A percentile compares a stretch with the other conserved stretches of the same genome.
These are phyloP conservation scores for Staurois parvus DNA, from an alignment of 2,797 vertebrate species.

Conservation along the genomic window DNA sequence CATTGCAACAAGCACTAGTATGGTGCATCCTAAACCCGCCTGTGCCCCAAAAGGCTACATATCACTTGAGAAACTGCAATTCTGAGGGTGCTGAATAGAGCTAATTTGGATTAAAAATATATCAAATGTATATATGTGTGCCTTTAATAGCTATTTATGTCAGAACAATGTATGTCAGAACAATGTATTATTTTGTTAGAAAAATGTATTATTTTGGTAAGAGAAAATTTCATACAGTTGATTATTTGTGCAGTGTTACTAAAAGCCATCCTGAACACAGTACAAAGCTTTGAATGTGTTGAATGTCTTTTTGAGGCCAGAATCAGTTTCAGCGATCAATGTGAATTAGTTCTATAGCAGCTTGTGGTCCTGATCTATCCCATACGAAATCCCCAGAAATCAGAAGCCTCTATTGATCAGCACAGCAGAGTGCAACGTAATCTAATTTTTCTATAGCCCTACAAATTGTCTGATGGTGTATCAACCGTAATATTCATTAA, in stretches of 20 bases:
- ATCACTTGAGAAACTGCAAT: too few relatives aligned
- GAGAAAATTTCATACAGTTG: background rate
- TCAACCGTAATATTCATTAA: background rate
- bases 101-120: too few relatives aligned
- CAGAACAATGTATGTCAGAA: too few relatives aligned
- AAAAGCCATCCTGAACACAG: background rate
- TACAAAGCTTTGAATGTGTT: background rate
- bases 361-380: constrained; percentile 30
- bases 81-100: too few relatives aligned
- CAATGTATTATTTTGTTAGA: background rate
- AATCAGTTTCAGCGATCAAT: constrained; percentile 40
- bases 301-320: constrained; percentile 14
- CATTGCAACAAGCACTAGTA: too few relatives aligned
- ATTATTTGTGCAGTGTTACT: background rate
- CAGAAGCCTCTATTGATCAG: constrained; percentile 16
- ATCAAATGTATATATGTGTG: too few relatives aligned
- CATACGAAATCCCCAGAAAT: constrained; percentile 10
- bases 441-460: constrained; percentile 13
- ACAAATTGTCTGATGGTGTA: background rate
- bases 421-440: background rate
- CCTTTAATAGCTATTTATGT: too few relatives aligned
- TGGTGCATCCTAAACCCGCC: too few relatives aligned
- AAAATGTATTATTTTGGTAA: background rate
- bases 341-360: constrained; percentile 31
- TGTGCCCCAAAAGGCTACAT: too few relatives aligned